phyloP scores from a whole-genome alignment of 2,797 vertebrate species.

The Oophaga sylvatica region DNA sequence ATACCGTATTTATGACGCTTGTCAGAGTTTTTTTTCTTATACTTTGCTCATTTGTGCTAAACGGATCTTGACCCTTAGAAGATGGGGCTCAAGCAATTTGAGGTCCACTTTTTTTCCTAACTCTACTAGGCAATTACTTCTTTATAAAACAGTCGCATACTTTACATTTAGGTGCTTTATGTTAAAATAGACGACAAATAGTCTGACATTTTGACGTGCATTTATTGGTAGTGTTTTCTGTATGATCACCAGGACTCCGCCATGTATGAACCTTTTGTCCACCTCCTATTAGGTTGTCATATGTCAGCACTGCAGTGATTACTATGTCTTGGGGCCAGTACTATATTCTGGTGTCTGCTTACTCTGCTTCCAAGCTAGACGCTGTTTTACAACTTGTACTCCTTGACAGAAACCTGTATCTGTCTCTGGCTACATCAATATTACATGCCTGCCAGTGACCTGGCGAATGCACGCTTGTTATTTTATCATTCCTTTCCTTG shows the following conservation, averaged over 20 bases:
- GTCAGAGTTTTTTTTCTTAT: too few relatives aligned
- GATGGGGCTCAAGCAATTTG: too few relatives aligned
- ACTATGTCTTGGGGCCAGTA: background rate
- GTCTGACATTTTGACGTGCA: background rate
- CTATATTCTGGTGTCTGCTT: background rate
- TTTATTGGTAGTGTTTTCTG: background rate
- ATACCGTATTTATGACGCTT: too few relatives aligned
- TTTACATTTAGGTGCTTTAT: background rate
- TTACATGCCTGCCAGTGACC: constrained; percentile 57
- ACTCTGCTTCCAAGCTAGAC: background rate
- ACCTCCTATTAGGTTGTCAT: background rate
- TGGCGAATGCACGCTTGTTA: constrained; percentile 60
- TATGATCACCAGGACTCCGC: background rate
- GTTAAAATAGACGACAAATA: background rate
- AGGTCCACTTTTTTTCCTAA: too few relatives aligned
- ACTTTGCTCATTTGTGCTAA: too few relatives aligned
- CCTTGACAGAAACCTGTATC: constrained; percentile 43
- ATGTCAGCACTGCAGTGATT: background rate
- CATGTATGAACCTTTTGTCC: background rate
- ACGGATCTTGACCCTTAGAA: too few relatives aligned
- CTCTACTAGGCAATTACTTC: too few relatives aligned
- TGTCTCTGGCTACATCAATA: constrained; percentile 26
- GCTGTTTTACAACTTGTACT: constrained; percentile 22
- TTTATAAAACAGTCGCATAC: background rate
- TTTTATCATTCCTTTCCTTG: constrained; percentile 49